Evolutionary conservation across 2,888 invertebrate genomes (phyloP), one percentile per base, ranked within the genome.

Genomic region (Thecophora atra): DNA sequence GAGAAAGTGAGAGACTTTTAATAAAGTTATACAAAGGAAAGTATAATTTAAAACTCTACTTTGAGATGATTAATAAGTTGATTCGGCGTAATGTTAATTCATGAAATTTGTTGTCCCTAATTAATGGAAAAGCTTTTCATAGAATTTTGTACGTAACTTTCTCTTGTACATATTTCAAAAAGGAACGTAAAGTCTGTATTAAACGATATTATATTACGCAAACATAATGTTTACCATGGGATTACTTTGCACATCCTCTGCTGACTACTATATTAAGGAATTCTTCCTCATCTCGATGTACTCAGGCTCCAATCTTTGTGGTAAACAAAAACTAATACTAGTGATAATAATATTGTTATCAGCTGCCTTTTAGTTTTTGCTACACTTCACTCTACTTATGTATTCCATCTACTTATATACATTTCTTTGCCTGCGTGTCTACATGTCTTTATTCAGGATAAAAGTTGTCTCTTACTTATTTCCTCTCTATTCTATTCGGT

Each of bases 311-410:
- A 64, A 64, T 64, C 26, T 64, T 64, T 44, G 64, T 47, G 64
- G 64, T 47, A 21, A 60, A 26, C 21, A 47, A 64, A 47, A 64
- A 47, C 47, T 47, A 64, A 64, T 37, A 37, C 47, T 47, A 64
- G 47, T 37, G 11, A 37, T 37, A 37, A 37, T 47, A 64, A 64
- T 19, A 47, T 64, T 64, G 47, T 64, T 47, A 44, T 37, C 37
- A 37, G 37, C 11, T 37, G 6, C 6, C 1, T 37, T 37, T 37
- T 37, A 8, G 37, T 37, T 37, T 6, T 37, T 37, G 2, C 7
- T 8, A 37, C 6, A 2, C 37, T 37, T 37, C 37, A 37, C 37
- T 37, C 30, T 30, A 8, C 8, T 8, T 37, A 37, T 37, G 7
- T 37, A 37, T 6, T 37, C 37, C 11, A 0, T 37, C 6, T 37